Conservation (phyloP, 2,113 vertebrate species). For the Daphoenositta chrysoptera region DNA sequence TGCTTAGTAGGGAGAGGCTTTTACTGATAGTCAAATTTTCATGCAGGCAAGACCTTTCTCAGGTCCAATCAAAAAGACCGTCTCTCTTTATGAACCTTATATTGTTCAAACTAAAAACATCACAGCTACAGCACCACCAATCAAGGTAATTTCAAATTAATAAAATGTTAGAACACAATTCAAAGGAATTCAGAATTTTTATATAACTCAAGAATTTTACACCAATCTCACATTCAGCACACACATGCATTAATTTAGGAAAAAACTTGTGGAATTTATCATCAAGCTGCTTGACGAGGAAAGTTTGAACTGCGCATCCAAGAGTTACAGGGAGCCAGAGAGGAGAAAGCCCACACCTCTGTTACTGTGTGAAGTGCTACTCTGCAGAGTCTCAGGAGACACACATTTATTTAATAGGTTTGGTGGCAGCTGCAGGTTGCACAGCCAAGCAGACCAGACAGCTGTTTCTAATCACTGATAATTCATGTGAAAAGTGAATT, state of each 20-base stretch:
- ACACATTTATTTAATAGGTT: background rate
- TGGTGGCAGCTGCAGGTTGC: background rate
- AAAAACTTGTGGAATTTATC: background rate
- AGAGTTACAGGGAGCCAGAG: background rate
- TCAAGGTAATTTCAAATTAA: background rate
- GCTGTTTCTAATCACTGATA: background rate
- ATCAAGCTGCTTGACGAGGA: background rate
- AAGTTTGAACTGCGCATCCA: background rate
- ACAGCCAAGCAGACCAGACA: background rate
- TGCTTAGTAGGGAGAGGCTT: background rate
- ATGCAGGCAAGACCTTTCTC: background rate
- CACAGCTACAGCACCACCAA: background rate
- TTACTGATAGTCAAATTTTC: background rate
- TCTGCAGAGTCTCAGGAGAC: background rate
- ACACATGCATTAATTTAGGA: background rate
- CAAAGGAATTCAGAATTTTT: background rate
- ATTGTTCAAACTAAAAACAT: background rate
- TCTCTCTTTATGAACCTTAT: background rate
- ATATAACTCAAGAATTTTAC: background rate
- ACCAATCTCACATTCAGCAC: background rate
- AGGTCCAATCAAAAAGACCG: background rate
- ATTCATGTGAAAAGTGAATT: background rate
- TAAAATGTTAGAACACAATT: background rate
- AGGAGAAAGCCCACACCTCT: background rate
- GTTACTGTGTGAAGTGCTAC: background rate